These are phyloP conservation scores for Pseudorasbora parva DNA, from an alignment of 2,113 vertebrate species.

Conservation along the genomic window DNA sequence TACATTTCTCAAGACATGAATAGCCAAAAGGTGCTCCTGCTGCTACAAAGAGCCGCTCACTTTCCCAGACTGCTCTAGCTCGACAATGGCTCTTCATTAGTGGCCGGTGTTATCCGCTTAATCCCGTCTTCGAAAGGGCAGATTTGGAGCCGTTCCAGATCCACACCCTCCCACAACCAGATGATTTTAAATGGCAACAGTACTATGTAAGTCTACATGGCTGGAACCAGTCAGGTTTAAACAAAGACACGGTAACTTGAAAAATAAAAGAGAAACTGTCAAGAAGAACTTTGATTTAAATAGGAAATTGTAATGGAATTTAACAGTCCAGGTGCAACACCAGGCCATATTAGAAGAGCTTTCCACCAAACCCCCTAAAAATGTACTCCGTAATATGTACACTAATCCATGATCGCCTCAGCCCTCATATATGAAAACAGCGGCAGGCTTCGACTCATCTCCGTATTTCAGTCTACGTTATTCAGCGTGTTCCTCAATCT, in stretches of 20 bases:
- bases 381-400: too few species aligned
- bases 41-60: constrained; percentile 26
- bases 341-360: too few species aligned
- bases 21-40: not conserved
- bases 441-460: too few species aligned
- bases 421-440: too few species aligned
- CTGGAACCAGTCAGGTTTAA: constrained; percentile 2
- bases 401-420: too few species aligned
- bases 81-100: constrained; percentile 55
- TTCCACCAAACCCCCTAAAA: too few species aligned
- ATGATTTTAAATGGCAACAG: constrained; percentile 37
- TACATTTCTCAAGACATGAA: constrained; percentile 32
- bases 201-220: constrained; percentile 8
- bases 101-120: constrained; percentile 57
- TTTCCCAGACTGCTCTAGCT: constrained; percentile 53
- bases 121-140: constrained; percentile 60
- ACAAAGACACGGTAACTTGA: not conserved
- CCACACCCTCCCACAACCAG: constrained; percentile 39
- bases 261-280: not conserved
- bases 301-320: not conserved
- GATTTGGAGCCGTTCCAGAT: constrained; percentile 50
- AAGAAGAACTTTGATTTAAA: not conserved
- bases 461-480: too few species aligned
- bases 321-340: too few species aligned
- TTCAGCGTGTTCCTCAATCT: too few species aligned